phyloP scores from a whole-genome alignment of 2,888 invertebrate species.

The Andrena bucephala region DNA sequence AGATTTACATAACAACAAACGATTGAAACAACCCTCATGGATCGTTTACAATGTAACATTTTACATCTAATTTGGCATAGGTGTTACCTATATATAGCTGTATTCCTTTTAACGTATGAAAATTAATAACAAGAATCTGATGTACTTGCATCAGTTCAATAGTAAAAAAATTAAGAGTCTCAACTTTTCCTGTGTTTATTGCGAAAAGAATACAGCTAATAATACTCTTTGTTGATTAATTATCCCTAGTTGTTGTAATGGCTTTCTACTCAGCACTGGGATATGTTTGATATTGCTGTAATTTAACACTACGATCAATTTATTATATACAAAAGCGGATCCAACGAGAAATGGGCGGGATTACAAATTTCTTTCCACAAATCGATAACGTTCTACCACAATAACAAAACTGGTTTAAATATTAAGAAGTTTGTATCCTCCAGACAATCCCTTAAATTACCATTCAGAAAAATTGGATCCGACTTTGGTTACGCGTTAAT shows the following conservation, averaged over 20 bases:
- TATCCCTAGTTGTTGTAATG: constrained; percentile 29
- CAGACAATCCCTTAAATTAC: constrained; percentile 1
- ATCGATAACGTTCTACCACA: background rate
- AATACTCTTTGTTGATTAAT: constrained; percentile 36
- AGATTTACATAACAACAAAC: constrained; percentile 61
- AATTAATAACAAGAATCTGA: constrained; percentile 3
- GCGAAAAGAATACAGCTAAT: constrained; percentile 49
- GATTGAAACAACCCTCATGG: constrained; percentile 21
- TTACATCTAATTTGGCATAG: constrained; percentile 53
- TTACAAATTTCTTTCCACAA: constrained; percentile 9
- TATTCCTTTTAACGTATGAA: constrained; percentile 34
- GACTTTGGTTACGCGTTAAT: background rate
- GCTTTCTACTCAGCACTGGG: constrained; percentile 54
- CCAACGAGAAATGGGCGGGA: background rate
- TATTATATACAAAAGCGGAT: constrained; percentile 20
- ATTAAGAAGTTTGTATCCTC: background rate
- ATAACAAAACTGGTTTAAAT: background rate
- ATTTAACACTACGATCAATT: constrained; percentile 47
- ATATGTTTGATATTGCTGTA: constrained; percentile 74
- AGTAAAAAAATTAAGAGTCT: constrained; percentile 11
- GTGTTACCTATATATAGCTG: constrained; percentile 22
- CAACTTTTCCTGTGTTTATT: constrained; percentile 1
- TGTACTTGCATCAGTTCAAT: background rate
- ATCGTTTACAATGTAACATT: constrained; percentile 38
- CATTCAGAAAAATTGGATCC: constrained; percentile 11